A percentile compares a stretch with the other conserved stretches of the same genome.
Evolutionary conservation across 2,888 invertebrate genomes (phyloP).

Genomic region (Odontocerum albicorne): DNA sequence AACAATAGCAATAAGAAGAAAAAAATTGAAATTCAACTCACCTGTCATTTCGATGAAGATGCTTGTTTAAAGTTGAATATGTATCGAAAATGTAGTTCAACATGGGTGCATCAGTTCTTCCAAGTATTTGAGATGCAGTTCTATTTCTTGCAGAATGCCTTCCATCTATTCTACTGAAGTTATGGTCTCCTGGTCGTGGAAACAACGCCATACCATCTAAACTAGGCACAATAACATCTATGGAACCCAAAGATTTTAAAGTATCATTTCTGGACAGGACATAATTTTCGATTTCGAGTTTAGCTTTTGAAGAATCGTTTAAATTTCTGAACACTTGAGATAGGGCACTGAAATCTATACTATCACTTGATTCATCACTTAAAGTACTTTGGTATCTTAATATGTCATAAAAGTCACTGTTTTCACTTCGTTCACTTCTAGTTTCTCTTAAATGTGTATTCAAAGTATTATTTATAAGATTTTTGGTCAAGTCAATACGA

Average conservation of each 20-base stretch:
- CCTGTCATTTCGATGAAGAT: slow-evolving; percentile 66
- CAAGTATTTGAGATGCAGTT: slow-evolving; percentile 42
- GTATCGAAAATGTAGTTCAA: slow-evolving; percentile 74
- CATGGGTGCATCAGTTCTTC: slow-evolving; percentile 69
- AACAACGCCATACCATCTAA: slow-evolving; percentile 19
- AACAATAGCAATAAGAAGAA: neutral
- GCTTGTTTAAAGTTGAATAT: slow-evolving; percentile 68
- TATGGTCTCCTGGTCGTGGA: slow-evolving; percentile 14
- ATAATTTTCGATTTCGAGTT: slow-evolving; percentile 25
- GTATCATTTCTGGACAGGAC: slow-evolving; percentile 27
- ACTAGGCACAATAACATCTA: slow-evolving; percentile 32
- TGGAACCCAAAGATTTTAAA: slow-evolving; percentile 29
- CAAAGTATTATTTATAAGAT: too few relatives aligned
- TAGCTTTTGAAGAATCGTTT: neutral
- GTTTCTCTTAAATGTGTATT: too few relatives aligned
- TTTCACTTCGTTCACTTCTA: slow-evolving; percentile 8
- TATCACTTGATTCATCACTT: neutral
- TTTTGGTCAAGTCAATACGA: too few relatives aligned
- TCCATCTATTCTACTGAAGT: slow-evolving; percentile 3
- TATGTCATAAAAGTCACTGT: neutral
- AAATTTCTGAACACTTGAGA: slow-evolving; percentile 8
- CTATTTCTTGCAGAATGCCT: slow-evolving; percentile 9
- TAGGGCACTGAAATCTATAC: neutral
- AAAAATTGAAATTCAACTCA: slow-evolving; percentile 37
- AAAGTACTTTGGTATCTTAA: slow-evolving; percentile 1